phyloP scores from a whole-genome alignment of 2,888 invertebrate genomes.

The Dromius quadrimaculatus region DNA sequence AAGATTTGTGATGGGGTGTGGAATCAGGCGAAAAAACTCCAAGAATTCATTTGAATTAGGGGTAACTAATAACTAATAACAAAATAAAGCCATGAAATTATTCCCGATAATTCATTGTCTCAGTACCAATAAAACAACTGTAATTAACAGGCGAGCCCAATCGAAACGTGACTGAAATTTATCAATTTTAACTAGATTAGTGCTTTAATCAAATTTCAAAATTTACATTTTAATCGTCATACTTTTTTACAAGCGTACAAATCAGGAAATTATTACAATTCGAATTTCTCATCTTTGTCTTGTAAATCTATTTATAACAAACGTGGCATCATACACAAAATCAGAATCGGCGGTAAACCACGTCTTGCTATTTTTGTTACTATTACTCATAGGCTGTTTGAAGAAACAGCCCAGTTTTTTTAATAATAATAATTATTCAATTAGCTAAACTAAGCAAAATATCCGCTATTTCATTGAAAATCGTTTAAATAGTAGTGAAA shows the following conservation, averaged over 20 bases:
- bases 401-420: conserved; percentile 15
- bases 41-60: conserved; percentile 36
- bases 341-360: conserved; percentile 36
- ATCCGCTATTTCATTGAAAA: too few relatives aligned
- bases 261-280: too few relatives aligned
- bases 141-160: too few relatives aligned
- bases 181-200: too few relatives aligned
- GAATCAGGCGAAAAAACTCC: conserved; percentile 45
- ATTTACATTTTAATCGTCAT: too few relatives aligned
- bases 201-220: too few relatives aligned
- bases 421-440: neutral
- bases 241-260: too few relatives aligned
- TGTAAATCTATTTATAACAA: conserved; percentile 41
- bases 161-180: too few relatives aligned
- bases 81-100: conserved; percentile 34
- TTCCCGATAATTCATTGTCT: conserved; percentile 22
- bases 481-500: too few relatives aligned
- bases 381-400: conserved; percentile 21
- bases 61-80: conserved; percentile 14
- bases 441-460: too few relatives aligned
- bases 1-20: conserved; percentile 47
- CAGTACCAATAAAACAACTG: too few relatives aligned
- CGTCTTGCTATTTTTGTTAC: conserved; percentile 33
- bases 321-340: conserved; percentile 46
- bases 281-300: too few relatives aligned